Evolutionary conservation across 2,797 vertebrate species (phyloP), one percentile per base, ranked within the genome.

Genomic region (Pygocentrus nattereri): DNA sequence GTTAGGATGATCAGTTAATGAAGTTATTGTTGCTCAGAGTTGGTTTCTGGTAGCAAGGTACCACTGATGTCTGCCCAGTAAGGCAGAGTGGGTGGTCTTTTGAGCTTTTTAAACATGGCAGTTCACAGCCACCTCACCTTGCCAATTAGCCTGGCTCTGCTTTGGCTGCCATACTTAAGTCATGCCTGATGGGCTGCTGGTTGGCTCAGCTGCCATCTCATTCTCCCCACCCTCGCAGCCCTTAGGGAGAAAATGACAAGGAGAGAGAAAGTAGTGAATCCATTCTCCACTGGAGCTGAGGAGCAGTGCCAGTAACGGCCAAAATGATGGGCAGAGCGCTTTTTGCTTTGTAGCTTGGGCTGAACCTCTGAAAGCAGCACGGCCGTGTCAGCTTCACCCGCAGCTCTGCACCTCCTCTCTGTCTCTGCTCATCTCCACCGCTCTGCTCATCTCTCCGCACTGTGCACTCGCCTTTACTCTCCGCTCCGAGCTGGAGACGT

Each of bases 361-460:
- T 25, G 52, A 49, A 69, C 52, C 68, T 13, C 54, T 27, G 27
- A 61, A 49, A 38, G 34, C 34, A 44, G 62, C 67, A 76, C 56
- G 25, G 74, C 12, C 69, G 67, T 73, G 81, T 82, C 81, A 72
- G 59, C 34, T 72, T 80, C 31, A 59, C 21, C 54, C 41, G 58
- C 68, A 67, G 41, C 59, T 72, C 78, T 12, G 30, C 25, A 70
- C 58, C 52, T 67, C 50, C 31, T 69, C 50, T 52, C 41, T 68
- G 31, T 82, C 15, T 56, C 16, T 25, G 25, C 31, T 62, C 41
- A 73, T 82, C 62, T 77, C 27, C 62, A 41, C 67, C 50, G 27
- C 38, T 74, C 41, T 2, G 18, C 69, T 74, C 19, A 30, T 78
- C 25, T 70, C 59, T 74, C 54, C 12, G 25, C 30, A 58, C 44